Evolutionary conservation across 2,797 vertebrate species (phyloP).

Genomic region (Mallotus villosus): DNA sequence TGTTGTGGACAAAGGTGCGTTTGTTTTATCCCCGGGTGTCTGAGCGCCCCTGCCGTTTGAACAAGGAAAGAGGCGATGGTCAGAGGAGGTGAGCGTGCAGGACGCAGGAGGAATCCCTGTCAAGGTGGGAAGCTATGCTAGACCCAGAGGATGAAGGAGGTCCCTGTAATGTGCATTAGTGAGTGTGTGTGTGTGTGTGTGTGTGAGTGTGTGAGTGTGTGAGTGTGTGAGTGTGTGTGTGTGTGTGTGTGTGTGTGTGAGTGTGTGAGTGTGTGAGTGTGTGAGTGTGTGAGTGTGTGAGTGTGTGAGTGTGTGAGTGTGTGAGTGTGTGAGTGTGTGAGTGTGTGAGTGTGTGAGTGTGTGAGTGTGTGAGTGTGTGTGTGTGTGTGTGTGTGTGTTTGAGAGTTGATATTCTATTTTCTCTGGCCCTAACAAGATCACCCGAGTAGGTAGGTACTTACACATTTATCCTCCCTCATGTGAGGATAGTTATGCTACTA

Average conservation of each 20-base stretch:
- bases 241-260: neutral
- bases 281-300: no score
- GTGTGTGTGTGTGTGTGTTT: neutral
- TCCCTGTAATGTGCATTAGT: neutral
- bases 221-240: neutral
- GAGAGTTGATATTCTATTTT: neutral
- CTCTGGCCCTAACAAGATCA: neutral
- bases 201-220: no score
- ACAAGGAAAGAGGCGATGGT: slow-evolving; percentile 35
- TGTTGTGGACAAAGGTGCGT: slow-evolving; percentile 66
- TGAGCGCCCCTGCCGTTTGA: slow-evolving; percentile 62
- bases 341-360: no score
- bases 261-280: neutral
- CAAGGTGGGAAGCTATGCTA: neutral
- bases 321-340: neutral
- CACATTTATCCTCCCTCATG: neutral
- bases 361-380: neutral
- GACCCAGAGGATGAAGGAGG: neutral
- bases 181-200: neutral
- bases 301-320: slow-evolving; percentile 1
- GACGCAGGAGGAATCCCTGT: neutral
- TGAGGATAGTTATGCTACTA: neutral
- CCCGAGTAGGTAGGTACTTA: neutral
- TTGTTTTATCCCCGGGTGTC: slow-evolving; percentile 64
- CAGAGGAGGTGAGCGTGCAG: slow-evolving; percentile 28